Conservation (phyloP, 2,113 vertebrate species). For the Serinus canaria region DNA sequence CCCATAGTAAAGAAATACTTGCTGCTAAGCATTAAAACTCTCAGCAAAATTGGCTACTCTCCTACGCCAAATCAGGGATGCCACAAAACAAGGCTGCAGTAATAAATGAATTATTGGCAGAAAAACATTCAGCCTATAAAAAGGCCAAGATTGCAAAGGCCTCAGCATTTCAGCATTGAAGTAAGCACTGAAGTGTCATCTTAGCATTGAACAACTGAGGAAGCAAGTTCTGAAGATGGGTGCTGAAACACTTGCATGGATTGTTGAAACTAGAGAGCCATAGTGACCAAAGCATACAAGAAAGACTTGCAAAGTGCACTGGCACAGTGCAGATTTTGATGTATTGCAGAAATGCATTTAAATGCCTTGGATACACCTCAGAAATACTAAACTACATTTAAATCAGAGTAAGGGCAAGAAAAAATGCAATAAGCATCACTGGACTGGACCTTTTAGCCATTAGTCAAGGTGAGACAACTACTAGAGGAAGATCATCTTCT, state of each 20-base stretch:
- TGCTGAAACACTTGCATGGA: neutral
- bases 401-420: neutral
- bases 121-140: neutral
- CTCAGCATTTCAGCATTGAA: neutral
- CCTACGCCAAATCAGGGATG: neutral
- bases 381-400: neutral
- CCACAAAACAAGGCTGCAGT: neutral
- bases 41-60: neutral
- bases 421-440: neutral
- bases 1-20: neutral
- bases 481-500: neutral
- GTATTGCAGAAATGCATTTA: neutral
- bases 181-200: neutral
- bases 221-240: neutral
- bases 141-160: neutral
- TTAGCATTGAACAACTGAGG: neutral
- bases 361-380: neutral
- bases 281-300: neutral
- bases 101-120: neutral
- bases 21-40: neutral
- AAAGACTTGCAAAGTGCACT: neutral
- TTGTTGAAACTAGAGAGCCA: neutral
- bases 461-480: neutral
- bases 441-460: accelerated
- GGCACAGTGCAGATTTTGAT: neutral